These are phyloP conservation scores for western clawed frog (Xenopus tropicalis) DNA, from an alignment of 2,113 vertebrate genomes.

Conservation along the genomic window DNA sequence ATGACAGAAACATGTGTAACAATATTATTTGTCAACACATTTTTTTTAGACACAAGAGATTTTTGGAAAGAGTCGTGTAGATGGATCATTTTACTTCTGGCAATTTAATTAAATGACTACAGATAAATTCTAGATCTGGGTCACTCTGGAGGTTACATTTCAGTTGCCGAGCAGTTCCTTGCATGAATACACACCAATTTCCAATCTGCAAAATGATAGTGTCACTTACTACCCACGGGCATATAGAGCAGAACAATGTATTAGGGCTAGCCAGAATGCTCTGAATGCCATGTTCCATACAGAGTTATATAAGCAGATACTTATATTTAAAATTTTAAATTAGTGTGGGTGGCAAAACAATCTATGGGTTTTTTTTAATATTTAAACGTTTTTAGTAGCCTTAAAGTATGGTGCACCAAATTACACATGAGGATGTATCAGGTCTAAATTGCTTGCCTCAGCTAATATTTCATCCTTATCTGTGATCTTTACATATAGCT, in stretches of 20 bases:
- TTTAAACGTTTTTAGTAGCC: too few relatives aligned
- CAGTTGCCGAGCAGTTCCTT: background rate
- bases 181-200: slow-evolving; percentile 24
- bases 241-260: background rate
- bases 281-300: too few relatives aligned
- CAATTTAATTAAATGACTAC: slow-evolving; percentile 15
- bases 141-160: slow-evolving; percentile 10
- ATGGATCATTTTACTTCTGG: slow-evolving; percentile 7
- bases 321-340: too few relatives aligned
- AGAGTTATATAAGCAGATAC: too few relatives aligned
- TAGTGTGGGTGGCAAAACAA: too few relatives aligned
- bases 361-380: too few relatives aligned
- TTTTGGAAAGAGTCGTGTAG: slow-evolving; percentile 4
- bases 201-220: slow-evolving; percentile 4
- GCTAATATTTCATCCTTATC: too few relatives aligned
- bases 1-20: background rate
- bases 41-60: background rate
- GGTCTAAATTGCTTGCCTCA: too few relatives aligned
- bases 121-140: background rate
- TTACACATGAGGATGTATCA: too few relatives aligned
- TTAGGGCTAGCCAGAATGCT: too few relatives aligned
- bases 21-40: background rate
- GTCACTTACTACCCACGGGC: background rate
- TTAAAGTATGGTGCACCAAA: too few relatives aligned
- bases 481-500: too few relatives aligned